These are phyloP conservation scores for Menura novaehollandiae DNA, from an alignment of 2,113 vertebrate genomes.

Conservation along the genomic window DNA sequence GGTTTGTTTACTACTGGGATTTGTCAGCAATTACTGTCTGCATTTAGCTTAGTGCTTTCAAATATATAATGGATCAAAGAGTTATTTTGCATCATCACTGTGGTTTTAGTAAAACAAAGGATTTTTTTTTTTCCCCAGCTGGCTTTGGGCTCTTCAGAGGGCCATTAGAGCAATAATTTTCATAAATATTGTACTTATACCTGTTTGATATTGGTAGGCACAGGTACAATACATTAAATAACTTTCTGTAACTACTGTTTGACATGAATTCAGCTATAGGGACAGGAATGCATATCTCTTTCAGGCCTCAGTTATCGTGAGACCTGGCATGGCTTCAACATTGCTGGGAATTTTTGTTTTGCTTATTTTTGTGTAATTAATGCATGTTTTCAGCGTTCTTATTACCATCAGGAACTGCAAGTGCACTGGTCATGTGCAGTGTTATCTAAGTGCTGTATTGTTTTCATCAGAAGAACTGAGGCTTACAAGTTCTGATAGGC, in stretches of 20 bases:
- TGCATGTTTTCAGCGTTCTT: neutral
- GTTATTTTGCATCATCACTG: conserved; percentile 56
- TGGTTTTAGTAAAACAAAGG: conserved; percentile 53
- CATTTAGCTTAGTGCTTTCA: conserved; percentile 56
- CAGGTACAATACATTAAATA: neutral
- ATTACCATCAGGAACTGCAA: neutral
- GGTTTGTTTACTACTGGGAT: conserved; percentile 73
- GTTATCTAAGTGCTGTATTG: neutral
- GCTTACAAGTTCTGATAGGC: neutral
- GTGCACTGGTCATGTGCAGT: neutral
- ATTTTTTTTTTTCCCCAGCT: neutral
- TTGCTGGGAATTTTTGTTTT: neutral
- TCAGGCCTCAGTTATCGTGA: neutral
- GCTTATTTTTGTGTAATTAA: neutral
- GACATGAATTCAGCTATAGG: neutral
- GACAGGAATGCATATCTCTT: neutral
- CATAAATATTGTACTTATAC: neutral
- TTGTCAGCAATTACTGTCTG: conserved; percentile 68
- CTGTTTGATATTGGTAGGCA: neutral
- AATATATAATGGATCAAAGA: conserved; percentile 64
- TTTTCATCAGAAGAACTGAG: neutral
- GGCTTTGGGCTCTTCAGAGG: neutral
- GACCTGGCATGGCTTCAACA: neutral
- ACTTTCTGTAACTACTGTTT: neutral
- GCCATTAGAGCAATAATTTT: neutral